Evolutionary conservation across 2,113 vertebrate genomes (phyloP).

Genomic region (Struthio camelus): DNA sequence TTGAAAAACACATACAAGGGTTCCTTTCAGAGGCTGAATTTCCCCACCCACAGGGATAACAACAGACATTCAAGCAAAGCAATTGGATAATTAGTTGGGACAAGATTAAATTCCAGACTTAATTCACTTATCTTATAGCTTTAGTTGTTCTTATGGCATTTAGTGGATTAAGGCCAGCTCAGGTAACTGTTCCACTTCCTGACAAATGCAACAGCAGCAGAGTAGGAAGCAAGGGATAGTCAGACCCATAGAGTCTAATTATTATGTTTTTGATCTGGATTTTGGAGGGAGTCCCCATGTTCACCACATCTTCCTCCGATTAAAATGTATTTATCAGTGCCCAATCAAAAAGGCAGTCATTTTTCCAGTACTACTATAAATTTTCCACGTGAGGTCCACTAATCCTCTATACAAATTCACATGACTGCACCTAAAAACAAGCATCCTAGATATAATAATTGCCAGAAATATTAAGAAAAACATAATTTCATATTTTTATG

Average conservation of each 20-base stretch:
- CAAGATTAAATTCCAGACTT: conserved; percentile 13
- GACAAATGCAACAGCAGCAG: background rate
- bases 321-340: background rate
- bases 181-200: conserved; percentile 29
- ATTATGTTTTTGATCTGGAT: background rate
- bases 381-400: background rate
- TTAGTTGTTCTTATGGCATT: background rate
- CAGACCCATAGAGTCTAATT: background rate
- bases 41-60: background rate
- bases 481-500: background rate
- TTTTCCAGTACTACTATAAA: background rate
- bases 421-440: background rate
- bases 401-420: background rate
- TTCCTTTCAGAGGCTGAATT: background rate
- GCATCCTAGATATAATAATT: background rate
- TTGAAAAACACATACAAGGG: background rate
- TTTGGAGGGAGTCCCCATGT: background rate
- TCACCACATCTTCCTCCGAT: background rate
- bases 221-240: background rate
- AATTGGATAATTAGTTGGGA: conserved; percentile 8
- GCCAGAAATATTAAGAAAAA: background rate
- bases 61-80: conserved; percentile 27
- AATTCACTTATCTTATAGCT: conserved; percentile 30
- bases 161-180: background rate
- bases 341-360: background rate